Conservation (phyloP, 2,888 invertebrate species). For the Dasysyrphus albostriatus region DNA sequence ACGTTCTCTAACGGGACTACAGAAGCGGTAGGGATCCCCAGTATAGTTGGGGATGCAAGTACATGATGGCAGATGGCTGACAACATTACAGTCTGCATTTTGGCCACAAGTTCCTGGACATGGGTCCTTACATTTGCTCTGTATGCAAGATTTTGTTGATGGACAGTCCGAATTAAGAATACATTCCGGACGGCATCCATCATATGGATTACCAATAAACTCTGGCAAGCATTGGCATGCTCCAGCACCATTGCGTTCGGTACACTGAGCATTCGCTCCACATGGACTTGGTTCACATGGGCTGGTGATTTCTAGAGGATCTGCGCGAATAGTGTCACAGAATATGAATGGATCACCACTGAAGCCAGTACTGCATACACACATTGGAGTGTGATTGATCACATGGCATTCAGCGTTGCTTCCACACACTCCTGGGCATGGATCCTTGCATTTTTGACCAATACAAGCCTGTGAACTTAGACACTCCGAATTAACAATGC, state of each 20-base stretch:
- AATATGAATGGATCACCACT: slow-evolving; percentile 86
- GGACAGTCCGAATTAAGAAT: slow-evolving; percentile 89
- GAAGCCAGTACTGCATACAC: slow-evolving; percentile 85
- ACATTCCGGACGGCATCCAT: slow-evolving; percentile 91
- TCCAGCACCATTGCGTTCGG: slow-evolving; percentile 86
- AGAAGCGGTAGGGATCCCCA: slow-evolving; percentile 90
- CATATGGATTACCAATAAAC: slow-evolving; percentile 91
- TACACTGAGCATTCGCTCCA: slow-evolving; percentile 90
- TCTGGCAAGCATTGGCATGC: slow-evolving; percentile 89
- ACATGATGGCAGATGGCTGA: slow-evolving; percentile 89
- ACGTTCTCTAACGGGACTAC: slow-evolving; percentile 84
- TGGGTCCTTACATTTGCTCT: slow-evolving; percentile 90
- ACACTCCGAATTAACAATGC: slow-evolving; percentile 91
- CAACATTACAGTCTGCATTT: slow-evolving; percentile 90
- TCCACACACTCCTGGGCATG: slow-evolving; percentile 89
- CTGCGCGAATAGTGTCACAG: slow-evolving; percentile 77
- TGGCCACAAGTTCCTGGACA: slow-evolving; percentile 91
- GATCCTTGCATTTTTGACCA: slow-evolving; percentile 89
- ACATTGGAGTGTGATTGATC: slow-evolving; percentile 87
- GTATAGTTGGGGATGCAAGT: slow-evolving; percentile 89
- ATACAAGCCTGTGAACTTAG: slow-evolving; percentile 89
- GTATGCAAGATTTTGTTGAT: slow-evolving; percentile 88
- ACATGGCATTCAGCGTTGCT: slow-evolving; percentile 86
- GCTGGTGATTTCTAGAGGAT: slow-evolving; percentile 81
- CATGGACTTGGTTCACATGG: slow-evolving; percentile 91